Evolutionary conservation across 1,140 invertebrate species (phyloP).

Genomic region (Trichomalopsis sarcophagae): DNA sequence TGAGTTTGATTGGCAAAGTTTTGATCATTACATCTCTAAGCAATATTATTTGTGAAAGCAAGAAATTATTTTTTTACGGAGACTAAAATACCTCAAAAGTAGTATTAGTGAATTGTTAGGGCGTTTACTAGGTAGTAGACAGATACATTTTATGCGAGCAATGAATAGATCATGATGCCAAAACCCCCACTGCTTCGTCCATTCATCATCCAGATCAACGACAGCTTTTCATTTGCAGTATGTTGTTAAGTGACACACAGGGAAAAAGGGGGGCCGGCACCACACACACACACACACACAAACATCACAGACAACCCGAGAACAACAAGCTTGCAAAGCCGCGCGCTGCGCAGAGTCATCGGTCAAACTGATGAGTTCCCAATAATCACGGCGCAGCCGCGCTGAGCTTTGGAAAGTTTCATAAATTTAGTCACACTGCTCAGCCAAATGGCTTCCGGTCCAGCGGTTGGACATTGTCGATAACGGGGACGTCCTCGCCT

Average conservation of each 20-base stretch:
- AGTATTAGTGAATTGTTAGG: too few species aligned
- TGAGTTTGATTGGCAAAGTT: too few species aligned
- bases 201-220: conserved; percentile 22
- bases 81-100: too few species aligned
- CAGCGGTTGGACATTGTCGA: conserved; percentile 72
- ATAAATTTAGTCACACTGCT: conserved; percentile 69
- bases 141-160: not conserved
- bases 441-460: conserved; percentile 71
- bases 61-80: too few species aligned
- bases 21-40: too few species aligned
- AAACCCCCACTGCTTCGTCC: not conserved
- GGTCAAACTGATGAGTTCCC: conserved; percentile 43
- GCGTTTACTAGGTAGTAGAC: too few species aligned
- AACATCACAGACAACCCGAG: not conserved
- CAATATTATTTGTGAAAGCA: too few species aligned
- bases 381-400: conserved; percentile 34
- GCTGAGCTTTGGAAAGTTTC: conserved; percentile 62
- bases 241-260: conserved; percentile 33
- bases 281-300: not conserved
- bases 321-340: conserved; percentile 41
- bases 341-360: conserved; percentile 34
- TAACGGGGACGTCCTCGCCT: conserved; percentile 67
- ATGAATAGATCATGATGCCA: not conserved
- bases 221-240: conserved; percentile 51
- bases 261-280: conserved; percentile 11